Evolutionary conservation across 2,113 vertebrate species (phyloP).

Genomic region (Silurus asotus): DNA sequence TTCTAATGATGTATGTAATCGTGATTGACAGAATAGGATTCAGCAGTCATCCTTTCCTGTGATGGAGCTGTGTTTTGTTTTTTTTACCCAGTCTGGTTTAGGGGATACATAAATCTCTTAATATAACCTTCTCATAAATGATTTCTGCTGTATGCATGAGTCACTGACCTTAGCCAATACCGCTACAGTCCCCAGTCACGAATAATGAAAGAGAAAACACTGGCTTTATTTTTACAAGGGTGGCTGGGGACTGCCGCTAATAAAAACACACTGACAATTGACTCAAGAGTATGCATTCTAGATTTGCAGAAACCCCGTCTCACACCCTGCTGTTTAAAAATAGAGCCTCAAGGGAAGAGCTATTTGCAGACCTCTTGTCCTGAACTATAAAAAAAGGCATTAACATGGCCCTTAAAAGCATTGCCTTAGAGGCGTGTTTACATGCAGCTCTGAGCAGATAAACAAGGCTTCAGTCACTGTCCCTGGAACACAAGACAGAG

Average conservation of each 20-base stretch:
- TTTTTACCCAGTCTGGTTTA: constrained; percentile 73
- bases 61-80: constrained; percentile 57
- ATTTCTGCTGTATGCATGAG: constrained; percentile 62
- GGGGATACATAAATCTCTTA: constrained; percentile 66
- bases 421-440: constrained; percentile 46
- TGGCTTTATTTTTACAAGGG: constrained; percentile 33
- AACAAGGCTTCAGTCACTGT: constrained; percentile 31
- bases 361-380: constrained; percentile 34
- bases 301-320: constrained; percentile 19
- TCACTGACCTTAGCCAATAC: constrained; percentile 60
- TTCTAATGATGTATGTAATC: background rate
- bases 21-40: constrained; percentile 58
- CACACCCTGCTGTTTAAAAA: constrained; percentile 24
- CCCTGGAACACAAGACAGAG: background rate
- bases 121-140: constrained; percentile 71
- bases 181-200: constrained; percentile 41
- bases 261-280: constrained; percentile 32
- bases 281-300: constrained; percentile 28
- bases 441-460: constrained; percentile 27
- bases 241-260: constrained; percentile 27
- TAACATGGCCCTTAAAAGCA: constrained; percentile 51
- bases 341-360: constrained; percentile 31
- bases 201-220: constrained; percentile 49
- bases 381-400: constrained; percentile 34
- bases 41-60: constrained; percentile 49